Evolutionary conservation across 2,113 vertebrate genomes (phyloP), one percentile per base, ranked within the genome.

Genomic region (Microcebus lehilahytsara): DNA sequence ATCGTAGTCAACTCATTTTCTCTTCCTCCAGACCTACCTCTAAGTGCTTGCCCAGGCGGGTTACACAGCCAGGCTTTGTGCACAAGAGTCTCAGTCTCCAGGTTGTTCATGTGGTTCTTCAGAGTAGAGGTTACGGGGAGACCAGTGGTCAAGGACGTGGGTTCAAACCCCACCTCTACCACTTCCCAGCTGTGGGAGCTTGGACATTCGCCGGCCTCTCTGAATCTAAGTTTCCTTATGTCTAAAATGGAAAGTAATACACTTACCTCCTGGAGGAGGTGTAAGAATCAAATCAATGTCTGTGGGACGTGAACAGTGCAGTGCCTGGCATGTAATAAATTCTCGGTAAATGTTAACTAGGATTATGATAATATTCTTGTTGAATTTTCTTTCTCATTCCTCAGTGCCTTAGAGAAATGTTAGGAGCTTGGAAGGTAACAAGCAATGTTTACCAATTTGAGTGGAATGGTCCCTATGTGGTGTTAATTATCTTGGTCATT

Each of bases 311-410:
- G 20, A 83, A 1, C 30, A n/a, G 9, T 6, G 25, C 32, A 30
- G 51, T 11, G 64, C 30, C 25, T 30, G 19, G 53, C 14, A 10
- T 32, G 16, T 25, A 77, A 53, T 34, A 84, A n/a, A 53, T 67
- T 30, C 23, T 66, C 42, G 37, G 5, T 66, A 83, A 92, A 42
- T 14, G 12, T 3, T 32, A 49, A 30, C 60, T 34, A 9, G 22
- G 5, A 46, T n/a, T 56, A 56, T 30, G 7, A 46, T n/a, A 49
- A 56, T 23, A 49, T 92, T 95, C 25, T 85, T 74, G 17, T 34
- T 75, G 51, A 49, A 40, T 90, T 78, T 71, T 89, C 22, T 74
- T 79, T 93, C 85, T 85, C 27, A 11, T 22, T 80, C 53, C 56
- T 91, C 34, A 30, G 13, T 81, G 66, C 32, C 25, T 89, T 89